Base-by-base conservation (phyloP, 2,113 vertebrate genomes). In the Zootoca vivipara region DNA sequence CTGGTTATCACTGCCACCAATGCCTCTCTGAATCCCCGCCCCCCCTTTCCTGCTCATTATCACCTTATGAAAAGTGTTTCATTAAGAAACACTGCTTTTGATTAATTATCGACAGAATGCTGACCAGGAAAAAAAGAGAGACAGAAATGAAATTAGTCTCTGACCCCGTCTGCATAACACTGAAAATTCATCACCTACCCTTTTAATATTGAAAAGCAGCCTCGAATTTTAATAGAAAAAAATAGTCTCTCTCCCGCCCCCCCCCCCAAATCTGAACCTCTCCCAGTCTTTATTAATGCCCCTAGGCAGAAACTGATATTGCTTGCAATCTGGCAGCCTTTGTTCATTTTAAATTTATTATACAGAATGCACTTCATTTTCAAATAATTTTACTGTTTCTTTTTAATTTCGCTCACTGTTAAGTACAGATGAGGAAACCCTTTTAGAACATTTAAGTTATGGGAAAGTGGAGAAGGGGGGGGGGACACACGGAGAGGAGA, bases 61-160 rank as follows among this genome's bases (percentile, higher is more conserved):
- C 98, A 98, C 98, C 98, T 98, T 95, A 97, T 97, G 97, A 98
- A 97, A 99, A 98, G 98, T 99, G 98, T 99, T 99, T 99, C 98
- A 99, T 99, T 99, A 99, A 97, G 97, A 98, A 97, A 97, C 97
- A 97, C 97, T 95, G 96, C 97, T 97, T 97, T 97, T 98, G 97
- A 97, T 98, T 98, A 98, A 98, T 98, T 98, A 99, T 98, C 98
- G 98, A 98, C 98, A 98, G 97, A 97, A 97, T 97, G 97, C 97
- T 98, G 98, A 98, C 97, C 98, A 97, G 97, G 97, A 97, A 56
- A 56, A 35, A 70, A 56, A 77, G 35, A 75, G 80, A 77, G 86
- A 82, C 52, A 97, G 97, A 97, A 97, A 97, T 96, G 96, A 97
- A 97, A 97, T 97, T 97, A 97, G 97, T 96, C 96, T 94, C 95